Base-by-base conservation (phyloP, 2,797 vertebrate genomes). In the Clarias pachynema region DNA sequence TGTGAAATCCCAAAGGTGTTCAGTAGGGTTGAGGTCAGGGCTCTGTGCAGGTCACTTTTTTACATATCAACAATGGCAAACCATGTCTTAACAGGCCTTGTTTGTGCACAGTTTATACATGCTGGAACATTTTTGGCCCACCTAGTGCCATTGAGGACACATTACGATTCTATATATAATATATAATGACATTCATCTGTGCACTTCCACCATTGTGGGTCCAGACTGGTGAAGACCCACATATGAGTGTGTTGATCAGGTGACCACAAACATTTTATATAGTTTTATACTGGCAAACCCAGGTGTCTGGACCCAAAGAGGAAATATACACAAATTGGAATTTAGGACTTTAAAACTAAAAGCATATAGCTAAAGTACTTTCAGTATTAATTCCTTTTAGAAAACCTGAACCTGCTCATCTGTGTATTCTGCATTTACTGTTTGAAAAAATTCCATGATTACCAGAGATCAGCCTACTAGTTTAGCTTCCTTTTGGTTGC, bases 361-460 rank as follows among this genome's bases (percentile, higher is more conserved):
- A 37, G 24, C 24, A 1, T 78, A 22, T 53, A 6, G n/a, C 4
- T 65, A 26, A 26, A 80, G 7, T 65, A 80, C 44, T 79, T 79
- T 85, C 84, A 85, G 77, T 72, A 85, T 85, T 80, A 72, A 80
- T 85, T 66, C 56, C 63, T 37, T 69, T 59, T 72, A 44, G 26
- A 66, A 74, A 86, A 29, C 12, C 1, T 53, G 40, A 69, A 73
- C 66, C 44, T 18, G 31, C 40, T 9, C 29, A 29, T 79, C 40
- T 63, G 60, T 75, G 31, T 34, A 49, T 81, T 83, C 34, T 59
- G 60, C 24, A 68, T 66, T 59, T 74, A 40, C 34, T 31, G 44
- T 66, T 49, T 22, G 49, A 81, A 84, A 84, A 87, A 81, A 75
- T 44, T 77, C 70, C 82, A 77, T 26, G 34, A 81, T 84, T 87